Base-by-base conservation (phyloP, 2,888 invertebrate species). In the Spisula subtruncata region DNA sequence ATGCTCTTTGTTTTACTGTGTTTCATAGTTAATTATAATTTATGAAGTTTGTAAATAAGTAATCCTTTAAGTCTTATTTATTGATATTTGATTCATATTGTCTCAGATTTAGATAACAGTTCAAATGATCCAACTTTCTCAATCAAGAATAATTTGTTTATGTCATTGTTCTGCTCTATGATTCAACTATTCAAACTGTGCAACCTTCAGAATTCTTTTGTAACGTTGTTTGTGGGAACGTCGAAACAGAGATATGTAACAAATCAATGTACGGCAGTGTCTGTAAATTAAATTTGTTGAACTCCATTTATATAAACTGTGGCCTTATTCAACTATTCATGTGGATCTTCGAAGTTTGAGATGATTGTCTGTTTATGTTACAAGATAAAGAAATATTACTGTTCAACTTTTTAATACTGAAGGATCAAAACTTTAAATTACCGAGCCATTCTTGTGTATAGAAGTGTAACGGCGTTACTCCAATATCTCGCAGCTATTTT, bases 281-380 rank as follows among this genome's bases (percentile, higher is more conserved):
- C 20, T 25, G 25, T 66, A 16, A 32, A 75, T 75, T 75, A 18
- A 75, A 18, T 75, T 35, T 75, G 35, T 35, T 14, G 16, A 16
- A 75, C 56, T 84, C 46, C 35, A 88, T 91, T 84, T 89, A 86
- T 91, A 90, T 89, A 90, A 91, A 88, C 90, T 54, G 20, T 85
- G 87, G 87, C 81, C 89, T 66, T 82, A 87, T 89, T 89, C 75
- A 88, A 86, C 80, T 85, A 82, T 81, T 81, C 51, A 79, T 32
- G 82, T 20, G 85, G 32, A n/a, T 81, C 20, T 41, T n/a, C n/a
- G n/a, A n/a, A n/a, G n/a, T n/a, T 86, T 82, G 48, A 75, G 85
- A 79, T 79, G 82, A 87, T 54, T 66, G 66, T 87, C 87, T 56
- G 25, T 85, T 25, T 81, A 81, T 81, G n/a, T n/a, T n/a, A 81